phyloP scores from a whole-genome alignment of 1,140 invertebrate genomes.

The Procambarus clarkii region DNA sequence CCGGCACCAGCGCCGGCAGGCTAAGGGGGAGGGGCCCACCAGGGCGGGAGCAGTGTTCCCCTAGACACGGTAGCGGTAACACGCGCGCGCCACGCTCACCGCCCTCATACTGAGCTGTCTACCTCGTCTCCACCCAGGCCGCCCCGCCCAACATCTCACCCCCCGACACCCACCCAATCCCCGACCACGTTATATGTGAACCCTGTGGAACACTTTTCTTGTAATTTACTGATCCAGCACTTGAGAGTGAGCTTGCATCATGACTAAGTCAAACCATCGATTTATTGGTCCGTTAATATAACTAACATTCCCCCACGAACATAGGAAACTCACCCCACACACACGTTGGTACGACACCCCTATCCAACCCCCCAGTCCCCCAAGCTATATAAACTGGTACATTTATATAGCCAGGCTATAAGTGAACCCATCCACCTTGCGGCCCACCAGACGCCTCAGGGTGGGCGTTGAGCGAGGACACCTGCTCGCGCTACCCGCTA shows the following conservation, averaged over 20 bases:
- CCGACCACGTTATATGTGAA: not conserved
- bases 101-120: constrained; percentile 25
- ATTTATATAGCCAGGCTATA: too few species aligned
- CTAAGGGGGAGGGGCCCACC: not conserved
- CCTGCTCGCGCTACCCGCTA: not conserved
- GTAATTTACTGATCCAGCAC: not conserved
- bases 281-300: not conserved
- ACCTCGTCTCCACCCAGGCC: not conserved
- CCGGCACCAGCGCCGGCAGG: not conserved
- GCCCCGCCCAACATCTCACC: not conserved
- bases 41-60: not conserved
- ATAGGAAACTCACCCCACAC: not conserved
- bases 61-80: too few species aligned
- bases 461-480: not conserved
- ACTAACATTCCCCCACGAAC: not conserved
- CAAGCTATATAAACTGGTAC: too few species aligned
- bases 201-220: not conserved
- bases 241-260: not conserved
- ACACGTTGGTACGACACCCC: not conserved
- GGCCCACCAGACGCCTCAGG: not conserved
- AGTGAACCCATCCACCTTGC: too few species aligned
- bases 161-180: not conserved
- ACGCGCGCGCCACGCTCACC: not conserved
- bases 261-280: not conserved
- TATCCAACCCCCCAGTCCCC: not conserved